Evolutionary conservation across 2,113 vertebrate genomes (phyloP).

Genomic region (Probosciger aterrimus): DNA sequence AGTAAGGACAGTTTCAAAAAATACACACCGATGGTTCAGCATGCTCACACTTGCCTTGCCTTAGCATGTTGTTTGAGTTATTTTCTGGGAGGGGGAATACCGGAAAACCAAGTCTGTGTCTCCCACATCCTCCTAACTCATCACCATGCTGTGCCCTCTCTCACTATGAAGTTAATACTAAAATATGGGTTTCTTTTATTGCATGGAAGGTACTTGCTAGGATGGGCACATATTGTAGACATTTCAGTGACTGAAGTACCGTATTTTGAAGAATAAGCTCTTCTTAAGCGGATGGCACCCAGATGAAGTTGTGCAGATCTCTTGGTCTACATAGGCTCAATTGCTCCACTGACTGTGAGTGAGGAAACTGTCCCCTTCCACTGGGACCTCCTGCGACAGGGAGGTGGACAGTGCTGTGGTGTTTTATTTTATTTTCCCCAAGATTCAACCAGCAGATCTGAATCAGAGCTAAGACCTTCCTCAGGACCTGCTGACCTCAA

Average conservation of each 20-base stretch:
- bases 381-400: fast-evolving
- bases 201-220: background rate
- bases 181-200: background rate
- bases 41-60: background rate
- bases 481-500: background rate
- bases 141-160: background rate
- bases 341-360: fast-evolving
- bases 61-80: background rate
- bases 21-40: background rate
- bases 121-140: background rate
- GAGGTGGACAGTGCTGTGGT: background rate
- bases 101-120: background rate
- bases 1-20: background rate
- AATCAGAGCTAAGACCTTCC: background rate
- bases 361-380: background rate
- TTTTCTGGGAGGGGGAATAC: background rate
- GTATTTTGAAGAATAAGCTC: background rate
- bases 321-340: background rate
- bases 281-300: background rate
- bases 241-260: background rate
- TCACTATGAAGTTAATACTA: background rate
- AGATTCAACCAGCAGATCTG: background rate
- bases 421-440: background rate
- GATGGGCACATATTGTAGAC: background rate
- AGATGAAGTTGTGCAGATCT: background rate